Conservation (phyloP, 2,888 invertebrate species). For the Coleophora flavipennella region DNA sequence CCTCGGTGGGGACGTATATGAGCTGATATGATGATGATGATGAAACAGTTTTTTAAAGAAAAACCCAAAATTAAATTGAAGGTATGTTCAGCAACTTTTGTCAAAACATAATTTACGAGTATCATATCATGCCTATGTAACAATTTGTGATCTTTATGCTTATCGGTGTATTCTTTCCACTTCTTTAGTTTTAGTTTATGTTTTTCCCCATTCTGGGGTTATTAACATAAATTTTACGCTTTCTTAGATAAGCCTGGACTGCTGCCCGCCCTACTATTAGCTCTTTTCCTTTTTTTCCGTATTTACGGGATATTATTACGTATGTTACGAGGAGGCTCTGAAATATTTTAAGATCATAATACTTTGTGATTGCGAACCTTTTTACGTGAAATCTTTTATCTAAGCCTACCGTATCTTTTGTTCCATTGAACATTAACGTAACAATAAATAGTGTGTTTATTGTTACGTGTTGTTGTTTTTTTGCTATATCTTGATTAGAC, state of each 20-base stretch:
- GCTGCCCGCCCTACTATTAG: conserved; percentile 46
- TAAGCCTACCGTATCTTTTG: not conserved
- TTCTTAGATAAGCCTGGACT: conserved; percentile 53
- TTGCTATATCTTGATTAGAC: too few species aligned
- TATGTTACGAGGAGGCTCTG: conserved; percentile 29
- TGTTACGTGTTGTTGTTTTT: too few species aligned
- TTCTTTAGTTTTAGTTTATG: conserved; percentile 46
- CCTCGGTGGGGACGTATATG: too few species aligned
- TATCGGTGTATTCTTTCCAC: conserved; percentile 42
- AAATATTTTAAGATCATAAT: conserved; percentile 19
- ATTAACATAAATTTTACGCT: conserved; percentile 65
- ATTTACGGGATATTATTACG: conserved; percentile 45
- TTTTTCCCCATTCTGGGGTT: conserved; percentile 46
- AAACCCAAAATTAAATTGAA: too few species aligned
- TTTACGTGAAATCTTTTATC: not conserved
- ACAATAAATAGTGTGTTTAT: too few species aligned
- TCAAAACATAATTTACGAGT: too few species aligned
- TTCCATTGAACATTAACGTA: not conserved
- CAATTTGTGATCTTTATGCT: too few species aligned
- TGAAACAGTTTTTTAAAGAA: too few species aligned
- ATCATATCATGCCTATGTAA: too few species aligned
- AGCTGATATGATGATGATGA: too few species aligned
- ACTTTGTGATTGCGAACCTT: too few species aligned
- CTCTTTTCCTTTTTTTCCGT: conserved; percentile 31
- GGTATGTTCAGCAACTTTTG: too few species aligned